Base-by-base conservation (phyloP, 2,113 vertebrate species). In the Uropsilus gracilis region DNA sequence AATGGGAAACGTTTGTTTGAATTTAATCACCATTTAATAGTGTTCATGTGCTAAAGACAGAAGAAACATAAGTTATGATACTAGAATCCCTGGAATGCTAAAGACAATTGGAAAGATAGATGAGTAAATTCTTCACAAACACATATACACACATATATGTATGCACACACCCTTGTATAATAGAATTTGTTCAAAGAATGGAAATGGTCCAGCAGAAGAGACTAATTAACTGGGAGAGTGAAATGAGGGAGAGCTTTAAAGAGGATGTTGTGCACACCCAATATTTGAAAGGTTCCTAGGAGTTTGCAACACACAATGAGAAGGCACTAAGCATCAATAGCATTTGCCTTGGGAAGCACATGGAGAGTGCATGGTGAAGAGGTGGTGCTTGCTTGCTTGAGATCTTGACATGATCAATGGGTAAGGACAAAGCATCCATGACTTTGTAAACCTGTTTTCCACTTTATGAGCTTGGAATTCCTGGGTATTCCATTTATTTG, bases 301-400 rank as follows among this genome's bases (percentile, higher is more conserved):
- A 28, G 2, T 71, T 85, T 85, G 84, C 42, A 3, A 81, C 8
- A 17, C 3, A 82, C 34, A 20, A 17, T n/a, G 48, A 86, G 28
- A 34, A n/a, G 14, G 24, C 3, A 28, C 59, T 80, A 63, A 7
- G 1, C 3, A 90, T 32, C 3, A 1, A 16, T 50, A 37, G 12
- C 14, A 17, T 86, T 87, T 66, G 12, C 18, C 55, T 53, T 86
- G 7, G 71, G 30, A 87, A 46, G 18, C 28, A 32, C 39, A 55
- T 39, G 0, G 42, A 59, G 1, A 9, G 14, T 10, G 2, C n/a
- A 13, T 7, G 17, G 14, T 34, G 50, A 17, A 5, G 8, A 42
- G 11, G 6, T 13, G 1, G n/a, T n/a, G n/a, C n/a, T n/a, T n/a
- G 8, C n/a, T 59, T 59, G 30, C 4, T 72, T 68, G 53, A 30